Base-by-base conservation (phyloP, 2,888 invertebrate species). In the Dynastes tityus region DNA sequence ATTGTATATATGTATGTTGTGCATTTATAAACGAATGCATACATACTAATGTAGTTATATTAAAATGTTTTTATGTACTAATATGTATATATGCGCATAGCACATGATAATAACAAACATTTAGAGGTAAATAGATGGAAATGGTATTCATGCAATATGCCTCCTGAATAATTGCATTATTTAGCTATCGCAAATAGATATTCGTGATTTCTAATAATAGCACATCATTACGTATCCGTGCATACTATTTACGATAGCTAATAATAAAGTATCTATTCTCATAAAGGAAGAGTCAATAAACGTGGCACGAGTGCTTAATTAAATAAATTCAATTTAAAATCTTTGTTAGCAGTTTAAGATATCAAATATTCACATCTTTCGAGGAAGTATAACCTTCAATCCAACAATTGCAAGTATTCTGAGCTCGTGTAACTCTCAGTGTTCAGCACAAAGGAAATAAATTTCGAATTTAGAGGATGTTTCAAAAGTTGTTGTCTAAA, bases 291-390 rank as follows among this genome's bases (percentile, higher is more conserved):
- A 16, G 16, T 58, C 16, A 8, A 22, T 58, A 16, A 58, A 58
- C 55, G 55, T 22, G 55, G 22, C 22, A 58, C 55, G 55, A 58
- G 55, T 22, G 16, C 13, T 58, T 58, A 58, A 58, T 58, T 58
- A 58, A 58, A 27, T 58, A n/a, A 58, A 58, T 2, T 8, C 11
- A 45, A 11, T 45, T 45, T 8, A 45, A 45, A 45, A 11, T 45
- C 8, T 45, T 2, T 45, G 45, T 45, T 45, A 8, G 45, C 45
- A 45, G 6, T 45, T 11, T 8, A 8, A 45, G 11, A 45, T 45
- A 45, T 45, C 45, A 8, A 8, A 45, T 11, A 8, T 45, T 45
- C 11, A 45, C 45, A 45, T 45, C 45, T 45, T 45, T 45, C 45
- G 2, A 45, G 45, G 45, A 45, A 45, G 45, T 11, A 45, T 11